These are phyloP conservation scores for Drosophila rubida DNA, from an alignment of 2,888 invertebrate species.

Conservation along the genomic window DNA sequence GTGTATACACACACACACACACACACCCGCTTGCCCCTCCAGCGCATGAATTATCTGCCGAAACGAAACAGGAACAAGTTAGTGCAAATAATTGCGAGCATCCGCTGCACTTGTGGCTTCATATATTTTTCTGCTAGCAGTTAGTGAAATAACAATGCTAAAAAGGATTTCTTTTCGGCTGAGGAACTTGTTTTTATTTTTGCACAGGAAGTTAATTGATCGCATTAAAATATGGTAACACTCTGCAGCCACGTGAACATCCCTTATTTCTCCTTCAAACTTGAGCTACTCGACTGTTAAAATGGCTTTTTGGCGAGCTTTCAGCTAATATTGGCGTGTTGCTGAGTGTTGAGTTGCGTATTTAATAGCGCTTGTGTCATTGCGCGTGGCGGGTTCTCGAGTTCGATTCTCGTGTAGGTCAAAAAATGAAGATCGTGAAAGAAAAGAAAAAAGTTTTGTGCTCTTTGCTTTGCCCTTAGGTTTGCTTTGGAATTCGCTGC, in stretches of 20 bases:
- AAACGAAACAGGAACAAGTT: background rate
- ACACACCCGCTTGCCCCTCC: constrained; percentile 25
- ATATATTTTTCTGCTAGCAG: background rate
- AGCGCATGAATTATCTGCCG: constrained; percentile 6
- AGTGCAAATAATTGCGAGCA: background rate
- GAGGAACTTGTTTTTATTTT: background rate
- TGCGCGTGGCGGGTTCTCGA: too few species aligned
- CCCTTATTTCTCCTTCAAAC: too few species aligned
- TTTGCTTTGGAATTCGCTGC: constrained; percentile 63
- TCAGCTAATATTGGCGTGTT: constrained; percentile 13
- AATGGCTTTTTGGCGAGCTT: background rate
- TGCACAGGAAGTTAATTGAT: background rate
- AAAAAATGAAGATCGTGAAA: too few species aligned
- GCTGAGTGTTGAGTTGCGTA: constrained; percentile 31
- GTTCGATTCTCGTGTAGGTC: constrained; percentile 44
- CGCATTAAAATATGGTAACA: background rate
- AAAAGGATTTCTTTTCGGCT: background rate
- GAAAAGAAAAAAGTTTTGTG: background rate
- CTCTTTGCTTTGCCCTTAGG: constrained; percentile 13
- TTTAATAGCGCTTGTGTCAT: too few species aligned
- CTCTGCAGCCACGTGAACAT: too few species aligned
- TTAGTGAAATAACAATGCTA: background rate
- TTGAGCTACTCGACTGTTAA: constrained; percentile 7
- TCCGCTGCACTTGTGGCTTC: background rate
- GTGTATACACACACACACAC: constrained; percentile 29